Base-by-base conservation (phyloP, 2,797 vertebrate genomes). In the Serranus cabrilla region DNA sequence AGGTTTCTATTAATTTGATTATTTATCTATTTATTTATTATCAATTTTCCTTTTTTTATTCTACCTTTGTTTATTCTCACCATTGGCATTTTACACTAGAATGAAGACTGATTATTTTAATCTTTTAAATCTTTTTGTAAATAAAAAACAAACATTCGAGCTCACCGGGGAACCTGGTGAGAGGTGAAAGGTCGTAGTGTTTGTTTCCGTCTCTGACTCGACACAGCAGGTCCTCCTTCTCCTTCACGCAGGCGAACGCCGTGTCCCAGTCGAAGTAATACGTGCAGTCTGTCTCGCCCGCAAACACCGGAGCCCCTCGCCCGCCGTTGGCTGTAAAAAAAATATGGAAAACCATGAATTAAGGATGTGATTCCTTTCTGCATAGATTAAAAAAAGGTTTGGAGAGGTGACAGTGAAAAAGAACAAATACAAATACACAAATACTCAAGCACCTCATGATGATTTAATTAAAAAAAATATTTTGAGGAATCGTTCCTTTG, bases 221-320 rank as follows among this genome's bases (percentile, higher is more conserved):
- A 51, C 98, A 99, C 62, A 97, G 93, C 1, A 97, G 91, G 37
- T 96, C 96, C 86, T 98, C 95, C 72, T 96, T 96, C 92, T 98
- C 96, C 59, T 96, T 96, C 81, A 97, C 66, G 16, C 98, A 99
- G 0, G 98, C 98, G 0, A 96, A 94, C 4, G 93, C 90, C 0
- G 98, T 99, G 68, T 96, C 93, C 98, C 98, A 99, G 12, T 96
- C 92, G 16, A 99, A 99, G 87, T 96, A 97, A 85, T 99, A 99
- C 0, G 98, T 98, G 89, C 98, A 99, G 89, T 98, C 97, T 0
- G 95, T 95, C 92, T 99, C 98, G 2, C 95, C 97, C 0, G 92
- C 87, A 51, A 98, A 99, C 8, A 95, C 94, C 0, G 98, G 98
- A 8, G 2, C 18, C 18, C 98, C 98, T 51, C 72, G 94, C 1